Base-by-base conservation (phyloP, 2,888 invertebrate genomes). In the Hydrotaea cyrtoneurina region DNA sequence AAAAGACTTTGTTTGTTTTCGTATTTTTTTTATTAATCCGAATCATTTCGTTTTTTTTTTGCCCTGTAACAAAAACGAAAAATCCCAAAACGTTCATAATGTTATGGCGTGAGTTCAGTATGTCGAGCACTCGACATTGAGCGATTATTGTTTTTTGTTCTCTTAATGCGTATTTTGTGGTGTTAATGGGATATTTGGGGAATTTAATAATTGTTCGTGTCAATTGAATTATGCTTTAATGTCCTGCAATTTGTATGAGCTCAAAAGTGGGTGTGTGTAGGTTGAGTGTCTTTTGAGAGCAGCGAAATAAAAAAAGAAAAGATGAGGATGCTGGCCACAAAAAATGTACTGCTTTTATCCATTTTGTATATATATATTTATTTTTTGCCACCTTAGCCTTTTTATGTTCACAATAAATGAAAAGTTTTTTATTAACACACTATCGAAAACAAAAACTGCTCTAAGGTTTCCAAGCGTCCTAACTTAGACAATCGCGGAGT, bases 1-100 rank as follows among this genome's bases (percentile, higher is more conserved):
- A 39, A 66, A 66, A 66, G 39, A 66, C 43, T 43, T 39, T 66
- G 66, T 19, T 13, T 66, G 39, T 11, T 19, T 66, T 66, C 43
- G 39, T 5, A 23, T 21, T 5, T 11, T 21, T 55, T 19, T 55
- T 21, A 0, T 55, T 21, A 55, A 21, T 21, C 17, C 10, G 55
- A 55, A 21, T 21, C 19, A 21, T 10, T 55, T n/a, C n/a, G n/a
- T n/a, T n/a, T n/a, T n/a, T n/a, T n/a, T 53, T n/a, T 53, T 39
- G 39, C 39, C 39, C 39, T 39, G 39, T 53, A 8, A 53, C 8
- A 53, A 53, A 21, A 21, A 21, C 21, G 21, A 21, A 19, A 21
- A 4, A 21, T 4, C 7, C 5, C 5, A 10, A 59, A 26, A 11
- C 10, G 26, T 23, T 59, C 59, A n/a, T n/a, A 23, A 26, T 13